Evolutionary conservation across 2,113 vertebrate genomes (phyloP).

Genomic region (Aegithalos caudatus): DNA sequence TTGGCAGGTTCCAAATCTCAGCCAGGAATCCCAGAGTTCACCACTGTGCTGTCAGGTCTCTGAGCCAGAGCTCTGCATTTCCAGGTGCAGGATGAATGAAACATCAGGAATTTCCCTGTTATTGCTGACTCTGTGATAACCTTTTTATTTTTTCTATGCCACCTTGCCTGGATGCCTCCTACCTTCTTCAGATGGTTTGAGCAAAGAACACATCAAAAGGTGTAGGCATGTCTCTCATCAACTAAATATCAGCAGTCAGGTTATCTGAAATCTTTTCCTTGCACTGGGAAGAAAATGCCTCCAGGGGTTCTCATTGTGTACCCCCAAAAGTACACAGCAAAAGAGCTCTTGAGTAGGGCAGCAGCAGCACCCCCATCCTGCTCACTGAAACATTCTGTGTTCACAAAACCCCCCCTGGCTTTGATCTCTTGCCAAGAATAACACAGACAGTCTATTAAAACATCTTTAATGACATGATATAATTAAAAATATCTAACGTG

Average conservation of each 20-base stretch:
- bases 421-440: constrained; percentile 45
- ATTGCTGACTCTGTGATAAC: background rate
- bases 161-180: background rate
- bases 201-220: constrained; percentile 40
- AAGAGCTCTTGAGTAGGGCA: background rate
- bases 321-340: background rate
- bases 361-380: background rate
- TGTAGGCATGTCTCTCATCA: background rate
- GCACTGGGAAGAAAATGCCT: constrained; percentile 24
- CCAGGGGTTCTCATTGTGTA: constrained; percentile 7
- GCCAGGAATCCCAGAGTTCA: background rate
- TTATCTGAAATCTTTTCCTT: constrained; percentile 10
- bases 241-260: background rate
- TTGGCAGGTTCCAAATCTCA: background rate
- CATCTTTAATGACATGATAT: constrained; percentile 53
- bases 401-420: background rate
- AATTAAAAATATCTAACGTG: constrained; percentile 48
- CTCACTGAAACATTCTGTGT: background rate
- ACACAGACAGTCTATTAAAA: constrained; percentile 45
- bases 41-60: background rate
- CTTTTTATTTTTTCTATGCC: background rate
- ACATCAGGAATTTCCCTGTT: background rate
- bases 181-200: background rate
- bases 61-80: background rate
- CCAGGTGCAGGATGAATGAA: background rate